These are phyloP conservation scores for Macrotis lagotis DNA, from an alignment of 2,113 vertebrate species.

Conservation along the genomic window DNA sequence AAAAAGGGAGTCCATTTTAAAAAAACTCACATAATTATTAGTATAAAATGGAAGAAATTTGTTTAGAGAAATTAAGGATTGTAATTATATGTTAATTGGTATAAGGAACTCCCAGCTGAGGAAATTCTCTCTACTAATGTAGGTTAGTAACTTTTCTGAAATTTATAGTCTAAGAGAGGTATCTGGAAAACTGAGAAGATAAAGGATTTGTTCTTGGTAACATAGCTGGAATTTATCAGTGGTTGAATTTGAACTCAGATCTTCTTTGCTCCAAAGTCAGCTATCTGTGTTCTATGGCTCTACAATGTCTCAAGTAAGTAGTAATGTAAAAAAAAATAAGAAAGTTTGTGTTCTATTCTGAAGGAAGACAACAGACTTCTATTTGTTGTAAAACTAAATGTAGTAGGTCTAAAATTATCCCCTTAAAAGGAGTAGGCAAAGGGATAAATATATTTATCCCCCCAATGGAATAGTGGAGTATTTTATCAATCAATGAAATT, in stretches of 20 bases:
- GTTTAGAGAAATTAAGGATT: neutral
- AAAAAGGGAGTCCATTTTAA: neutral
- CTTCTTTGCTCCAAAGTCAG: neutral
- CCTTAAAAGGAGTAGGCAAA: neutral
- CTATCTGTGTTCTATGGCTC: neutral
- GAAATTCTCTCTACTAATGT: neutral
- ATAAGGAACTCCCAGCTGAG: neutral
- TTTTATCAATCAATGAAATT: neutral
- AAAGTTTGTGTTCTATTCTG: neutral
- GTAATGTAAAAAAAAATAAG: neutral
- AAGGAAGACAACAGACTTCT: neutral
- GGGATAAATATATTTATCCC: neutral
- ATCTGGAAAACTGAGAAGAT: neutral
- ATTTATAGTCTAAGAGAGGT: neutral
- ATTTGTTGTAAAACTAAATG: neutral
- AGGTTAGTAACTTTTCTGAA: neutral
- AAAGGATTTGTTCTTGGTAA: neutral
- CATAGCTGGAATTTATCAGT: neutral
- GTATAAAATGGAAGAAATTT: neutral
- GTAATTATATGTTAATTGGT: neutral
- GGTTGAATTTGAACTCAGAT: neutral
- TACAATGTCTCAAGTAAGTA: neutral
- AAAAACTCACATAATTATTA: neutral
- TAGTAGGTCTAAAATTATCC: neutral
- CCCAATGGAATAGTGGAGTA: neutral